Conservation (phyloP, 2,113 vertebrate species). For the Cyprinodon brontotheroides region DNA sequence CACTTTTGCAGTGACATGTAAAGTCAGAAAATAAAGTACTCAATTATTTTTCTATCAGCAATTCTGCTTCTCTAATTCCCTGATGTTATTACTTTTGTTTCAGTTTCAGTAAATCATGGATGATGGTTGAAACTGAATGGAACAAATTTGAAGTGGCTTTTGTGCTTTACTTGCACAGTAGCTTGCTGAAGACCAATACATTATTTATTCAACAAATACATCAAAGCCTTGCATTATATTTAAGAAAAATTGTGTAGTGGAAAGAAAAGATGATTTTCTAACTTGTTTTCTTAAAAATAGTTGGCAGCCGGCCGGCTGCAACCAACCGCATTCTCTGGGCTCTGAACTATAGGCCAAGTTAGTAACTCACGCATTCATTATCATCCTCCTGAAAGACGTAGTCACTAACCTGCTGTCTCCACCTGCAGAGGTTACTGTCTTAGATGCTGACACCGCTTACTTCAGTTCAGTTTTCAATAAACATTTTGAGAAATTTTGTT, state of each 20-base stretch:
- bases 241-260: not conserved
- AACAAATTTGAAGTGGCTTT: not conserved
- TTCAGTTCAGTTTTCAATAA: too few species aligned
- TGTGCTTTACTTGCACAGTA: not conserved
- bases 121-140: not conserved
- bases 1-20: constrained; percentile 5
- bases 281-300: too few species aligned
- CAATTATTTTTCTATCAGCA: constrained; percentile 3
- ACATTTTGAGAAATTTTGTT: too few species aligned
- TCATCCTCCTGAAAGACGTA: too few species aligned
- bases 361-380: too few species aligned
- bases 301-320: too few species aligned
- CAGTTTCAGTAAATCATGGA: not conserved
- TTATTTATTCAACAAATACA: not conserved
- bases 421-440: too few species aligned
- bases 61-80: not conserved
- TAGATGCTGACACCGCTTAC: too few species aligned
- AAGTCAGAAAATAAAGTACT: constrained; percentile 10
- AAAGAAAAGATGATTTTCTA: too few species aligned
- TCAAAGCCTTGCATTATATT: not conserved
- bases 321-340: too few species aligned
- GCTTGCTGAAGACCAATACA: not conserved
- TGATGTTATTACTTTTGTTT: not conserved
- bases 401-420: too few species aligned
- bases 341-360: too few species aligned